A percentile compares a stretch with the other conserved stretches of the same genome.
phyloP scores from a whole-genome alignment of 2,113 vertebrate species.

The Dolichallabes microphthalmus region DNA sequence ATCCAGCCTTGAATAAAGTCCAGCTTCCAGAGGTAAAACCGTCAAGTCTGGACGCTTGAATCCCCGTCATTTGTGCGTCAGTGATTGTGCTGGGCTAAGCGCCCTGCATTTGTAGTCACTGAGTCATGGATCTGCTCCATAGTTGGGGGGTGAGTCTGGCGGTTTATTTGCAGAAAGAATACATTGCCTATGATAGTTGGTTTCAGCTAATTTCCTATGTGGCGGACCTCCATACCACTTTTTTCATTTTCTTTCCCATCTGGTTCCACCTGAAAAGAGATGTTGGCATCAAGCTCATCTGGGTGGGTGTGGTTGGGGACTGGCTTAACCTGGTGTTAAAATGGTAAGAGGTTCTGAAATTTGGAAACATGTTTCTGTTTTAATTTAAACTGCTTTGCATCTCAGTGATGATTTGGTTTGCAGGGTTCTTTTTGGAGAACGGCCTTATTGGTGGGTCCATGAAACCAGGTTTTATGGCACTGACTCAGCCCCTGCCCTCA shows the following conservation, averaged over 20 bases:
- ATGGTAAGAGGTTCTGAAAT: conserved; percentile 77
- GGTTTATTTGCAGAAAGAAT: conserved; percentile 78
- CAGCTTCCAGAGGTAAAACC: conserved; percentile 43
- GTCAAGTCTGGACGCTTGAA: not conserved
- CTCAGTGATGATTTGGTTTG: not conserved
- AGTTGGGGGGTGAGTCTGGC: conserved; percentile 78
- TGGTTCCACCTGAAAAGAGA: conserved; percentile 85
- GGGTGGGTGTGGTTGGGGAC: conserved; percentile 93
- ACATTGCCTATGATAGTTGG: conserved; percentile 76
- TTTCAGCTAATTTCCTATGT: conserved; percentile 85
- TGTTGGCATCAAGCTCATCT: conserved; percentile 84
- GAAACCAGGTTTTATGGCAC: conserved; percentile 74
- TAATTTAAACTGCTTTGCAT: conserved; percentile 25
- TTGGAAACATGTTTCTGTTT: not conserved
- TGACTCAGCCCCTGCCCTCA: conserved; percentile 59
- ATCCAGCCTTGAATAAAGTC: conserved; percentile 75
- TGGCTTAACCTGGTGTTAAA: conserved; percentile 96
- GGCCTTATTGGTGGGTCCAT: conserved; percentile 80
- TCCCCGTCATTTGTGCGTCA: not conserved
- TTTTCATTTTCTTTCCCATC: conserved; percentile 87
- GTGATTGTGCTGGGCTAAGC: not conserved
- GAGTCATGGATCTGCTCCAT: conserved; percentile 82
- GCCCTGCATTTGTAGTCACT: conserved; percentile 56
- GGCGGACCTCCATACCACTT: conserved; percentile 88
- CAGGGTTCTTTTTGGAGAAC: conserved; percentile 77